Base-by-base conservation (phyloP, 2,113 vertebrate genomes). In the Tenrec ecaudatus region DNA sequence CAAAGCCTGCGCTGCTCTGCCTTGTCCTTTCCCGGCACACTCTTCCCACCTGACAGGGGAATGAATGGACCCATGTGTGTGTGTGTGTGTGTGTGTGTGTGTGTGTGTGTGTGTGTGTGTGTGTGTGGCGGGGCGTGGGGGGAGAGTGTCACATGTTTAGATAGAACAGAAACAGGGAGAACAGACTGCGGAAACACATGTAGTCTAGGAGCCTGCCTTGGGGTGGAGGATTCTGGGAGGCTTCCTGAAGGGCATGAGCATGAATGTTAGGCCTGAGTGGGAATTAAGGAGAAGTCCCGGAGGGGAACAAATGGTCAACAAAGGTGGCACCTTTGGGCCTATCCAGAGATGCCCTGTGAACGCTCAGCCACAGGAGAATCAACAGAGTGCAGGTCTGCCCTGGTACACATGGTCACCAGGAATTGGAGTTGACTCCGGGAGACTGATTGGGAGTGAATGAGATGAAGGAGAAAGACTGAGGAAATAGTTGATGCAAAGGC, bases 401-500 rank as follows among this genome's bases (percentile, higher is more conserved):
- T 69, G 66, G 27, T 15, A 69, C 15, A 69, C 15, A n/a, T 69
- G 29, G 66, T n/a, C 31, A n/a, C 29, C 14, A n/a, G 29, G 31
- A 69, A 4, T 69, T 69, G 66, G 31, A 69, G 66, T 69, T 31
- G 29, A 69, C 66, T 16, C 66, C 14, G 11, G 27, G 27, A 7
- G 31, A 68, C 64, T 68, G 64, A 11, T 27, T 68, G 66, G 33
- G 23, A 75, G 36, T 27, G 19, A 22, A 16, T n/a, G 33, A 64
- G 73, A 3, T 10, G 11, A 23, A 71, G 40, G 40, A 3, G 53
- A 29, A 47, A 53, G 47, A 25, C 36, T 4, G 22, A 85, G 36
- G 15, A 23, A 57, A 76, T 8, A 20, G 14, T 2, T 22, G 1
- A 0, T 1, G 1, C 19, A 27, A 60, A 79, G 47, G 3, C 29